Percentiles rank a stretch among this genome's conserved stretches.
These are phyloP conservation scores for Philopotamus ludificatus DNA, from an alignment of 1,140 invertebrate species.

Conservation along the genomic window DNA sequence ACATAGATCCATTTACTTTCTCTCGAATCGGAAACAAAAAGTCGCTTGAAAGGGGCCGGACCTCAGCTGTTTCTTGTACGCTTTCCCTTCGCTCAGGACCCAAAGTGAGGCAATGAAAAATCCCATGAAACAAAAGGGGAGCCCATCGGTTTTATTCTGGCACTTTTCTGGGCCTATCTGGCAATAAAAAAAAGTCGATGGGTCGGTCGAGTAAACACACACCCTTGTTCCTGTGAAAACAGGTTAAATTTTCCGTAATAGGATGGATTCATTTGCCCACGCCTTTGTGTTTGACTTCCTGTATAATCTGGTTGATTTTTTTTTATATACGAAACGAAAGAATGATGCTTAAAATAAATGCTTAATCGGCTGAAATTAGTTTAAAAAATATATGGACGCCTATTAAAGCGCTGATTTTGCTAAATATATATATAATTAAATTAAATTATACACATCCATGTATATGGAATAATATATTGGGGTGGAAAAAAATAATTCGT, in stretches of 20 bases:
- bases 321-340: too few relatives aligned
- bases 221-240: slow-evolving; percentile 5
- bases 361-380: too few relatives aligned
- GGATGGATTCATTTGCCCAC: too few relatives aligned
- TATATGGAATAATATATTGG: too few relatives aligned
- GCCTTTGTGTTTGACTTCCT: too few relatives aligned
- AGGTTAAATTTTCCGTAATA: not conserved
- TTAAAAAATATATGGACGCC: too few relatives aligned
- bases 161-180: not conserved
- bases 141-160: not conserved
- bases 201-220: not conserved
- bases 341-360: too few relatives aligned
- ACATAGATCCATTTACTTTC: not conserved
- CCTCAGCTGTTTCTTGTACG: not conserved
- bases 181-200: slow-evolving; percentile 1
- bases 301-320: too few relatives aligned
- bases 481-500: too few relatives aligned
- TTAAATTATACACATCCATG: too few relatives aligned
- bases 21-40: not conserved
- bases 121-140: slow-evolving; percentile 5
- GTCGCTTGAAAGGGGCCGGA: not conserved
- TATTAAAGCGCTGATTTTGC: too few relatives aligned
- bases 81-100: not conserved
- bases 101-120: slow-evolving; percentile 2
- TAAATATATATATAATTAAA: too few relatives aligned